phyloP scores from a whole-genome alignment of 2,888 invertebrate species.

The Asteroscopus sphinx region DNA sequence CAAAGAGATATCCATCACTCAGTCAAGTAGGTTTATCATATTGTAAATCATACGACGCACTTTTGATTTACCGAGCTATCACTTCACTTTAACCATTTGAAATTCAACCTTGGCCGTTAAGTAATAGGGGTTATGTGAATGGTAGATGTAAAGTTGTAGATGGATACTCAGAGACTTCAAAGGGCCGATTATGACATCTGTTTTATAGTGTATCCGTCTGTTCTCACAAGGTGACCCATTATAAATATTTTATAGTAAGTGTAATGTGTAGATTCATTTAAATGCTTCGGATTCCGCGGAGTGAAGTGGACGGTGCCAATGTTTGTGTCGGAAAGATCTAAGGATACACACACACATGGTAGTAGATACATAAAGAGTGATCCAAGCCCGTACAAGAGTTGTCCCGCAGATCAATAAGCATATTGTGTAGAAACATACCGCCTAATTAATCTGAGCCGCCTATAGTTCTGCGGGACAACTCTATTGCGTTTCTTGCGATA shows the following conservation, averaged over 20 bases:
- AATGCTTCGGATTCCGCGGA: constrained; percentile 46
- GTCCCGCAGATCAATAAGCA: too few species aligned
- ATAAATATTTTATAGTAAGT: constrained; percentile 58
- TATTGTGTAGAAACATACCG: too few species aligned
- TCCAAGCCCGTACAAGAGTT: too few species aligned
- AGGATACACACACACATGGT: too few species aligned
- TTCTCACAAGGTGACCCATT: constrained; percentile 62
- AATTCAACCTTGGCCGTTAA: neutral
- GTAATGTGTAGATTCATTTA: constrained; percentile 48
- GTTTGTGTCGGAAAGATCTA: constrained; percentile 21
- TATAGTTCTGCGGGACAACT: too few species aligned
- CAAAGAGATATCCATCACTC: constrained; percentile 73
- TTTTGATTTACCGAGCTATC: constrained; percentile 36
- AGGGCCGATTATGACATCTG: constrained; percentile 70
- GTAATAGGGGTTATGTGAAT: constrained; percentile 1
- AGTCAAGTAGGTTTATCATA: constrained; percentile 72
- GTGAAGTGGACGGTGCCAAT: constrained; percentile 31
- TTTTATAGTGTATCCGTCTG: constrained; percentile 64
- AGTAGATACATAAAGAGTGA: too few species aligned
- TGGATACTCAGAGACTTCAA: constrained; percentile 61
- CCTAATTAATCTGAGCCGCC: too few species aligned
- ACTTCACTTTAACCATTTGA: neutral
- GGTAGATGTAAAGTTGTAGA: constrained; percentile 29
- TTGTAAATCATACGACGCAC: constrained; percentile 69
- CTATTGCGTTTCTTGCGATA: too few species aligned